phyloP scores from a whole-genome alignment of 1,140 invertebrate genomes.

The Heliconius nattereri region DNA sequence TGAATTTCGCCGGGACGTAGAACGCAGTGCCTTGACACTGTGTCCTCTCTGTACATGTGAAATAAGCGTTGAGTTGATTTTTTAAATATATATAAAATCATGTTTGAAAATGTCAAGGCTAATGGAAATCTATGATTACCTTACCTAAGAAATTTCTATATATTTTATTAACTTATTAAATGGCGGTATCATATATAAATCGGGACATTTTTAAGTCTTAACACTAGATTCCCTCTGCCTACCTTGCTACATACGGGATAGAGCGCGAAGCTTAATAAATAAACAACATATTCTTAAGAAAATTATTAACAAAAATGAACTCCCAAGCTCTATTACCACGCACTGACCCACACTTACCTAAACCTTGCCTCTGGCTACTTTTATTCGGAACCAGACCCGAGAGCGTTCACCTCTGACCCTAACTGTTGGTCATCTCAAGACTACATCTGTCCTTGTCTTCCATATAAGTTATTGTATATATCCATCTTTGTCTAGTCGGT shows the following conservation, averaged over 20 bases:
- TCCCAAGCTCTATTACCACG: slow-evolving; percentile 10
- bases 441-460: slow-evolving; percentile 46
- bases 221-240: background rate
- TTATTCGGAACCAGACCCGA: slow-evolving; percentile 45
- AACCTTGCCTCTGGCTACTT: slow-evolving; percentile 39
- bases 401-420: slow-evolving; percentile 74
- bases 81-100: too few species aligned
- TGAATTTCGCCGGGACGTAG: too few species aligned
- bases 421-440: slow-evolving; percentile 70
- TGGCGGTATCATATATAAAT: too few species aligned
- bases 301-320: background rate
- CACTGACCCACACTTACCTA: slow-evolving; percentile 35
- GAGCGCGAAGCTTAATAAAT: background rate
- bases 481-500: slow-evolving; percentile 44
- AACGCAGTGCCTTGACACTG: too few species aligned
- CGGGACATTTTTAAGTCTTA: too few species aligned
- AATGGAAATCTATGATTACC: too few species aligned
- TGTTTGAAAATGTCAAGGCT: too few species aligned
- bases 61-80: too few species aligned
- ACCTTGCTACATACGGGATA: background rate
- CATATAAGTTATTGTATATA: slow-evolving; percentile 26
- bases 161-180: too few species aligned
- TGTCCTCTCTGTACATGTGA: too few species aligned
- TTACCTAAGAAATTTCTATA: too few species aligned
- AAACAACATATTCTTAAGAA: background rate